These are phyloP conservation scores for Nycticryphes semicollaris DNA, from an alignment of 2,113 vertebrate species.

Conservation along the genomic window DNA sequence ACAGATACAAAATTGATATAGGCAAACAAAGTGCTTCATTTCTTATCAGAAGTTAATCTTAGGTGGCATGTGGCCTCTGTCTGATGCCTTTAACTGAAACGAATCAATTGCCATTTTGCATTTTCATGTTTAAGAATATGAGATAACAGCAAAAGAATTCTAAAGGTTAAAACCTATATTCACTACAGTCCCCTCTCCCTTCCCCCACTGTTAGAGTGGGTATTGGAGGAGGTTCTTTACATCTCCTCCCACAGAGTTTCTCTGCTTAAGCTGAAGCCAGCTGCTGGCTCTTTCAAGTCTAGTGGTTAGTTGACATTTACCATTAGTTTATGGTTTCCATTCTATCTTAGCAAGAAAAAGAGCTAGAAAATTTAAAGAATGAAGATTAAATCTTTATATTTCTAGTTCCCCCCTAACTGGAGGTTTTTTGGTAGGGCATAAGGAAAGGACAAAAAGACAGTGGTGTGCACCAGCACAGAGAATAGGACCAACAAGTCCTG, in stretches of 20 bases:
- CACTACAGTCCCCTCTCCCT: not conserved
- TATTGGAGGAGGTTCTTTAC: slow-evolving; percentile 26
- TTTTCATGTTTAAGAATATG: not conserved
- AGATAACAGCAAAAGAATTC: not conserved
- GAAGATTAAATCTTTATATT: not conserved
- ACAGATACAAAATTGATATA: not conserved
- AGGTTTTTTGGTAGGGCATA: not conserved
- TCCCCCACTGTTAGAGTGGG: not conserved
- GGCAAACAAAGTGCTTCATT: not conserved
- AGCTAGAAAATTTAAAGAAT: not conserved
- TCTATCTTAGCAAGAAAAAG: not conserved
- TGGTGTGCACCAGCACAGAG: not conserved
- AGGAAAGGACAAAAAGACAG: not conserved
- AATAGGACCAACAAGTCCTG: not conserved
- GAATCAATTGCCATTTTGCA: not conserved
- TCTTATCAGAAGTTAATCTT: not conserved
- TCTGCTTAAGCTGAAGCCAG: slow-evolving; percentile 38
- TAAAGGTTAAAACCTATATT: slow-evolving; percentile 20
- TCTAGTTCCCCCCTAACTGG: not conserved
- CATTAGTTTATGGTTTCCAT: not conserved
- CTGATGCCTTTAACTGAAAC: not conserved
- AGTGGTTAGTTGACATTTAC: slow-evolving; percentile 47
- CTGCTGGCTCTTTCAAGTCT: slow-evolving; percentile 39
- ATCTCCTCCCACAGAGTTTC: slow-evolving; percentile 34
- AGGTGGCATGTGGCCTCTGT: not conserved